phyloP scores from a whole-genome alignment of 1,140 invertebrate genomes.

The Cotesia vestalis region DNA sequence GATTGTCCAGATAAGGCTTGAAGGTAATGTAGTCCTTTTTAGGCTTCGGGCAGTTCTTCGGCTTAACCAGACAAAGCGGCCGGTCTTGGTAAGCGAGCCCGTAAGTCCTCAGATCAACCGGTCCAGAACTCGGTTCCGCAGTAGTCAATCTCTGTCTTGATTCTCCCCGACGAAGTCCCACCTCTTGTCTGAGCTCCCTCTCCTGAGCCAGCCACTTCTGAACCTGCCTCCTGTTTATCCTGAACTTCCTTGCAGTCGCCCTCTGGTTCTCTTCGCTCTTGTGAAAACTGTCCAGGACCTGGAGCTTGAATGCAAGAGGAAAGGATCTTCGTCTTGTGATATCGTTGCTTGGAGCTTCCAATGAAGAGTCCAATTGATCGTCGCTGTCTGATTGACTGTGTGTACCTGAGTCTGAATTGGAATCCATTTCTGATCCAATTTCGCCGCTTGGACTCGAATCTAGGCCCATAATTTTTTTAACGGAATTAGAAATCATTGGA shows the following conservation, averaged over 20 bases:
- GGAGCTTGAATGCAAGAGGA: slow-evolving; percentile 65
- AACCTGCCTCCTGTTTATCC: slow-evolving; percentile 72
- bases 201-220: slow-evolving; percentile 73
- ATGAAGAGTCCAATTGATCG: slow-evolving; percentile 47
- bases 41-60: slow-evolving; percentile 51
- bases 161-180: slow-evolving; percentile 53
- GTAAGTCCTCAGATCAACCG: slow-evolving; percentile 64
- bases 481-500: slow-evolving; percentile 40
- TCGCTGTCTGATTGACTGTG: slow-evolving; percentile 58
- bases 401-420: slow-evolving; percentile 49
- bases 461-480: no score
- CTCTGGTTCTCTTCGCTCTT: slow-evolving; percentile 70
- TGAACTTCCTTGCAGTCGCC: slow-evolving; percentile 71
- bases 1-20: slow-evolving; percentile 74
- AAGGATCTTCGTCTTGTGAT: slow-evolving; percentile 65
- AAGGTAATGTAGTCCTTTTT: slow-evolving; percentile 69
- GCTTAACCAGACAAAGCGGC: slow-evolving; percentile 62
- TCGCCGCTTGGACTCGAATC: no score
- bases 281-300: slow-evolving; percentile 67
- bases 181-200: slow-evolving; percentile 62
- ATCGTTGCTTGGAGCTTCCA: slow-evolving; percentile 35
- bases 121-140: slow-evolving; percentile 51
- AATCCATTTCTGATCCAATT: no score
- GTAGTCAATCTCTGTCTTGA: slow-evolving; percentile 57
- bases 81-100: slow-evolving; percentile 51